A percentile compares a stretch with the other conserved stretches of the same genome.
Evolutionary conservation across 2,113 vertebrate species (phyloP).

Genomic region (Orientallactaga bullata): DNA sequence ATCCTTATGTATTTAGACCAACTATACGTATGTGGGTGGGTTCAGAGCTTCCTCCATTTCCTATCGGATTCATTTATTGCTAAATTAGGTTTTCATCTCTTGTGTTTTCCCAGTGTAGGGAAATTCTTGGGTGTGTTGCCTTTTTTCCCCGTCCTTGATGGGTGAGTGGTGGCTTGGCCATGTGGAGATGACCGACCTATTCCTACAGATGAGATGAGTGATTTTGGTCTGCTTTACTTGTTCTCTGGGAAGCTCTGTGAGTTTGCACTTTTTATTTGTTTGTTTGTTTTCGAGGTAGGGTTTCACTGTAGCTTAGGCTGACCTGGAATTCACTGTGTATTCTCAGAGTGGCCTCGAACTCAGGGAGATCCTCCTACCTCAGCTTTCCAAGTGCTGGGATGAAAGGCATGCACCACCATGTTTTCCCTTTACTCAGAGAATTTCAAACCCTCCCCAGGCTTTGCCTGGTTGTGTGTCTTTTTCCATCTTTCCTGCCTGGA

Average conservation of each 20-base stretch:
- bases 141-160: neutral
- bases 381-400: too few species aligned
- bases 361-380: too few species aligned
- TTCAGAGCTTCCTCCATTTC: neutral
- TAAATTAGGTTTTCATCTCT: neutral
- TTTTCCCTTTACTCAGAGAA: conserved; percentile 70
- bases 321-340: too few species aligned
- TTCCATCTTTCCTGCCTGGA: conserved; percentile 79
- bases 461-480: conserved; percentile 64
- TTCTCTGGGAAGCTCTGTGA: conserved; percentile 34
- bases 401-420: too few species aligned
- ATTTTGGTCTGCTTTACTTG: neutral
- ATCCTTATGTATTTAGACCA: neutral
- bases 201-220: neutral
- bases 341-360: too few species aligned
- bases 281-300: too few species aligned
- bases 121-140: neutral
- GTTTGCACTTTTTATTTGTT: neutral
- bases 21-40: neutral
- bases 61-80: neutral
- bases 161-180: too few species aligned
- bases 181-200: neutral
- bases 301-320: too few species aligned
- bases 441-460: conserved; percentile 57
- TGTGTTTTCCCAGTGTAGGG: neutral